Evolutionary conservation across 2,888 invertebrate genomes (phyloP).

Genomic region (Calameuta pallipes): DNA sequence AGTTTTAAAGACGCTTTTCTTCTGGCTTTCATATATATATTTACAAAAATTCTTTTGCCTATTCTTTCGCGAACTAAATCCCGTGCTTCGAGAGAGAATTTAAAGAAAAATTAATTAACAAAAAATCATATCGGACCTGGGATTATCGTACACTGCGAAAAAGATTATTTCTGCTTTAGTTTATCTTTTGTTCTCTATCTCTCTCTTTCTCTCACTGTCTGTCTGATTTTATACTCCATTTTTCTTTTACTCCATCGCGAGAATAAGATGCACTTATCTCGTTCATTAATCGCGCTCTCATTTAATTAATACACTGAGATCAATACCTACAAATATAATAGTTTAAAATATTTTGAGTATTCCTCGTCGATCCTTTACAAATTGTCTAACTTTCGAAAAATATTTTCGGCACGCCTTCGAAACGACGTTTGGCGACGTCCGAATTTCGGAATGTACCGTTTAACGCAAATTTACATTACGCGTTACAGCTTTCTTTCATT

Average conservation of each 20-base stretch:
- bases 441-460: slow-evolving; percentile 33
- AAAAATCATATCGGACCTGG: not conserved
- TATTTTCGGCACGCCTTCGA: slow-evolving; percentile 27
- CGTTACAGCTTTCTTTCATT: slow-evolving; percentile 1
- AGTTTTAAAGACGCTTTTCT: not conserved
- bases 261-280: not conserved
- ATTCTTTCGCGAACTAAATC: not conserved
- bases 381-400: slow-evolving; percentile 44
- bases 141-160: not conserved
- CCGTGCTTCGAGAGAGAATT: not conserved
- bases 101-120: not conserved
- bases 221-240: not conserved
- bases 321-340: slow-evolving; percentile 53
- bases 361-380: slow-evolving; percentile 38
- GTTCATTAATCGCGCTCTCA: not conserved
- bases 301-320: slow-evolving; percentile 44
- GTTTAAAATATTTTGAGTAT: slow-evolving; percentile 50
- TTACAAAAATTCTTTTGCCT: not conserved
- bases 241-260: not conserved
- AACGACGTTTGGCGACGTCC: slow-evolving; percentile 10
- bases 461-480: slow-evolving; percentile 13
- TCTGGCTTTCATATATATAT: not conserved
- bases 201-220: not conserved
- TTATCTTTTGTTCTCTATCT: not conserved
- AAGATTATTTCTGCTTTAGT: not conserved